These are phyloP conservation scores for Pangasianodon gigas DNA, from an alignment of 2,113 vertebrate genomes.

Conservation along the genomic window DNA sequence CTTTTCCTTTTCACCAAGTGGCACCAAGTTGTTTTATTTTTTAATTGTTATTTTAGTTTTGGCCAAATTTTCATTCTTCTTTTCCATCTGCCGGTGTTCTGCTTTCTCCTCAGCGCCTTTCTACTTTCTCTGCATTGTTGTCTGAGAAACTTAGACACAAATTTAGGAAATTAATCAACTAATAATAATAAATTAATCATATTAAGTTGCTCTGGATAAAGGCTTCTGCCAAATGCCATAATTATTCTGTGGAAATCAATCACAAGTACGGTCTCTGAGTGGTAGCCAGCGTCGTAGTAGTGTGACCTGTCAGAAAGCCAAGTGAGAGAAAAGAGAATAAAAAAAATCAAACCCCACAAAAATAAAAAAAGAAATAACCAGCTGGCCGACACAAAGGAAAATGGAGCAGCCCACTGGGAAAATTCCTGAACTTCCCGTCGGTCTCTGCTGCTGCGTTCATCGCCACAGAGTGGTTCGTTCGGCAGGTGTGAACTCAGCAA, in stretches of 20 bases:
- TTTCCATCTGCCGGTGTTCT: not conserved
- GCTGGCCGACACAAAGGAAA: not conserved
- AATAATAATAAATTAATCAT: not conserved
- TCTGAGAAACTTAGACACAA: not conserved
- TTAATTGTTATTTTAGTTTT: not conserved
- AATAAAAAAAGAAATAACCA: not conserved
- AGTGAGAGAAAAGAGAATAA: not conserved
- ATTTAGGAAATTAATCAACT: not conserved
- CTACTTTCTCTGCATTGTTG: not conserved
- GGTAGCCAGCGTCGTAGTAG: not conserved
- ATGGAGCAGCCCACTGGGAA: not conserved
- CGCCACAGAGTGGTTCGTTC: not conserved
- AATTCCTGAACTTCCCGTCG: not conserved
- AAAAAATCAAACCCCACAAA: not conserved
- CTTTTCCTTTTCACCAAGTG: not conserved
- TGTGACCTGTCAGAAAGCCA: not conserved
- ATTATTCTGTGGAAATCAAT: not conserved
- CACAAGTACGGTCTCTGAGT: not conserved
- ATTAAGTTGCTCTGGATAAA: not conserved
- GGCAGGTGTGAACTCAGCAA: not conserved
- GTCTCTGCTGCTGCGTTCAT: not conserved
- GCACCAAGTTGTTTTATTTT: not conserved
- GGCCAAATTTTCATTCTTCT: not conserved
- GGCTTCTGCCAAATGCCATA: no score
- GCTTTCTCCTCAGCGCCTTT: not conserved